A percentile compares a stretch with the other conserved stretches of the same genome.
Evolutionary conservation across 2,888 invertebrate species (phyloP).

Genomic region (Netelia inedita): DNA sequence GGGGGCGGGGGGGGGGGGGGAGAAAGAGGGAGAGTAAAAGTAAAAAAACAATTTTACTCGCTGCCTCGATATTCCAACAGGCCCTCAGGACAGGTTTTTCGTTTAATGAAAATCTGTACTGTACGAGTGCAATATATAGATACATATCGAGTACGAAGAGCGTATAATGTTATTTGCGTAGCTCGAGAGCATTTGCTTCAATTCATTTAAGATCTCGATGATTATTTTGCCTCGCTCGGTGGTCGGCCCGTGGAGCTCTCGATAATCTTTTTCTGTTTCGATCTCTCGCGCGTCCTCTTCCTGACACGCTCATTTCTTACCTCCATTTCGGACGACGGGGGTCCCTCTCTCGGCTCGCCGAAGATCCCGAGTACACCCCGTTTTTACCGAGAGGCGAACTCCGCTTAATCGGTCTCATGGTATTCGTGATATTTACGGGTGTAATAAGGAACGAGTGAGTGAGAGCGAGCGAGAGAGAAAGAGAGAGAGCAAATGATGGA

Average conservation of each 20-base stretch:
- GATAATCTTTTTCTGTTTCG: conserved; percentile 12
- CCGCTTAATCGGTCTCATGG: conserved; percentile 54
- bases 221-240: conserved; percentile 46
- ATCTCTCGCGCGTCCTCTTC: neutral
- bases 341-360: conserved; percentile 27
- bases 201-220: conserved; percentile 48
- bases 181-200: conserved; percentile 36
- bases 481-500: conserved; percentile 12
- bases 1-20: conserved; percentile 31
- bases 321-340: conserved; percentile 22
- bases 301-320: conserved; percentile 20
- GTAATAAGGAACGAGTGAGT: conserved; percentile 48
- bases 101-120: conserved; percentile 40
- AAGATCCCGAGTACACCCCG: conserved; percentile 7
- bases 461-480: conserved; percentile 1
- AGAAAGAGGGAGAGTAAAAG: neutral
- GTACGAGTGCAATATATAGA: neutral
- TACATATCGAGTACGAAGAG: neutral
- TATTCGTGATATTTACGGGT: conserved; percentile 68
- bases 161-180: conserved; percentile 8
- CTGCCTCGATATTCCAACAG: conserved; percentile 17
- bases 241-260: conserved; percentile 26
- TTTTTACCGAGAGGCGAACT: conserved; percentile 36
- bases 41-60: conserved; percentile 35
- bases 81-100: conserved; percentile 18